Base-by-base conservation (phyloP, 2,113 vertebrate genomes). In the Cranoglanis bouderius region DNA sequence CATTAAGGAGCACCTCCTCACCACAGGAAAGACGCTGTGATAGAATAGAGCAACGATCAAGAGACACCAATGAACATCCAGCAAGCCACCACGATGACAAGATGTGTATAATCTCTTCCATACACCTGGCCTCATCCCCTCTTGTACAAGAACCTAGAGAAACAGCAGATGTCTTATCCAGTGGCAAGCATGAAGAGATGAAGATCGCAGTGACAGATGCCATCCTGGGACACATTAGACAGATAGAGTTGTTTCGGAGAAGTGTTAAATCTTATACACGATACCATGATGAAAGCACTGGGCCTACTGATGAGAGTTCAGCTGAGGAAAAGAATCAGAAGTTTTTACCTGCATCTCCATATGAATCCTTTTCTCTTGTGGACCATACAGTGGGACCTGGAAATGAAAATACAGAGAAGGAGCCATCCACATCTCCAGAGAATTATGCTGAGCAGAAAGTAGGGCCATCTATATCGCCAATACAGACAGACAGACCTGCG, bases 141-240 rank as follows among this genome's bases (percentile, higher is more conserved):
- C 57, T 53, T 40, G 38, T 65, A 35, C 81, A 77, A 29, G 80
- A 87, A 77, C 32, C 55, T 18, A 29, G 40, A 87, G 26, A 14
- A 46, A n/a, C 63, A 77, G 81, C 74, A 78, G 77, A 82, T 51
- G 77, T 82, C 40, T 67, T 82, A 55, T 35, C 61, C 35, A 82
- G 35, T 40, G 51, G 51, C 1, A 84, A 26, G 87, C 91, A 89
- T 8, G 46, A 81, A 90, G 92, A 90, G 21, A 83, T 83, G 91
- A 91, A 57, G 51, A 88, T 32, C 59, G 4, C 81, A 6, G 51
- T 90, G 93, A 91, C 81, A 91, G 93, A 92, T 3, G 86, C 85
- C 91, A 35, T 21, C 26, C 24, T 32, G 43, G 70, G 53, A 32
- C 87, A 32, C 21, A 92, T 85, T 90, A 90, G 90, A 80, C 6